Evolutionary conservation across 2,797 vertebrate genomes (phyloP).

Genomic region (Ctenopoma kingsleyae): DNA sequence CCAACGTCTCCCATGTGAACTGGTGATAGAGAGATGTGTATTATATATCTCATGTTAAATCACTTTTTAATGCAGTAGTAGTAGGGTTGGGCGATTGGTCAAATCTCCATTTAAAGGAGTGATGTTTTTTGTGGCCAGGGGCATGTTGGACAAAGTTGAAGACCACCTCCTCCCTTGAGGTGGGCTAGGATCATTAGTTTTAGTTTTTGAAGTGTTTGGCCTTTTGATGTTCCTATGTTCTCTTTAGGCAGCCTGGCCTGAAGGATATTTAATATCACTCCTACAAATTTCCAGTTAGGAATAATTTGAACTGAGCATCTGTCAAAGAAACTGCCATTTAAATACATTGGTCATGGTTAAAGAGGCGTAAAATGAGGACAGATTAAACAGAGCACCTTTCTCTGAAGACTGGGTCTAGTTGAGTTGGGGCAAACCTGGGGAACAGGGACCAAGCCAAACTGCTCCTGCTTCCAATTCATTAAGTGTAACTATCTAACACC

Average conservation of each 20-base stretch:
- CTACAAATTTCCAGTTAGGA: conserved; percentile 88
- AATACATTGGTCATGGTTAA: conserved; percentile 90
- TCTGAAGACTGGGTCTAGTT: conserved; percentile 68
- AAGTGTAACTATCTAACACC: conserved; percentile 67
- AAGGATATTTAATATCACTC: conserved; percentile 89
- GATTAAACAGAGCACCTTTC: conserved; percentile 87
- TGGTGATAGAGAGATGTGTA: conserved; percentile 59
- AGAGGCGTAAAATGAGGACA: conserved; percentile 89
- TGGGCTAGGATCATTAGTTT: conserved; percentile 86
- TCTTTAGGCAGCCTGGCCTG: conserved; percentile 85
- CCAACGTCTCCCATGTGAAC: conserved; percentile 58
- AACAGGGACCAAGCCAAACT: conserved; percentile 56
- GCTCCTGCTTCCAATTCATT: conserved; percentile 75
- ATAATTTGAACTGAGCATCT: conserved; percentile 89
- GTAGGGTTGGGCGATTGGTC: conserved; percentile 69
- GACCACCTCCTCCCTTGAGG: conserved; percentile 77
- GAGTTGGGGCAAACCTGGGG: conserved; percentile 68
- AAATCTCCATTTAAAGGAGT: conserved; percentile 83
- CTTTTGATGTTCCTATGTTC: conserved; percentile 89
- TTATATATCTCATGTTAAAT: conserved; percentile 77
- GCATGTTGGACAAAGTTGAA: conserved; percentile 79
- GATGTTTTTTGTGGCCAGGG: conserved; percentile 76
- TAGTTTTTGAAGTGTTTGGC: conserved; percentile 88
- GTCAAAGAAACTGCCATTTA: conserved; percentile 88
- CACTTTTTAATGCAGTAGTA: conserved; percentile 70